Base-by-base conservation (phyloP, 2,113 vertebrate species). In the Chaetura pelagica region DNA sequence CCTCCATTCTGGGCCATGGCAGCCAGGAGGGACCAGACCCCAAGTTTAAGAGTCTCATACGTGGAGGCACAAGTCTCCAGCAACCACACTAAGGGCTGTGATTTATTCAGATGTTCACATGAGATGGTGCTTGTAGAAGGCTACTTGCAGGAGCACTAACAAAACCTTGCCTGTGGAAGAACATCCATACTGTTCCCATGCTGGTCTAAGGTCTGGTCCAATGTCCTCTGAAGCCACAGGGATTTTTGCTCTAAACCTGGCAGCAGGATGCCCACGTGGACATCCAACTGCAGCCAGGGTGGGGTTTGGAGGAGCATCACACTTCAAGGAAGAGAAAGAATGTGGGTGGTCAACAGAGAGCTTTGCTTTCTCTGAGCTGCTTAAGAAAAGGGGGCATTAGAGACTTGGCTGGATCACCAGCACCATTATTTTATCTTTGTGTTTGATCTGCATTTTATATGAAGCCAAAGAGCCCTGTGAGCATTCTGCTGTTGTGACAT, bases 161-260 rank as follows among this genome's bases (percentile, higher is more conserved):
- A 42, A 54, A 77, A 20, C 35, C n/a, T 16, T 15, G 15, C 26
- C 54, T n/a, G 24, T 16, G 40, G 35, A 15, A 23, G 10, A n/a
- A 15, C 2, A 10, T 6, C 17, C 1, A 0, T 3, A 6, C 5
- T 22, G 40, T 17, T 49, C 49, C 34, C 22, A 15, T 6, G 19
- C 11, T 29, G 49, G 26, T 26, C 26, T 58, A n/a, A 59, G 15
- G 59, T 16, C n/a, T 46, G 66, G 61, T 3, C 55, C 48, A 20
- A 52, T 0, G 6, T 5, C 7, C 14, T 44, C 12, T 12, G 42
- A 32, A 26, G 23, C 23, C 44, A 8, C 5, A 10, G 6, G 57
- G 48, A 18, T 38, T 62, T 84, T n/a, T 84, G 38, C 42, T 61
- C 4, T 27, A 44, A 58, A 72, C 6, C 9, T 20, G 32, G 10